A percentile compares a stretch with the other conserved stretches of the same genome.
Evolutionary conservation across 2,888 invertebrate species (phyloP).

Genomic region (Metallyticus violacea): DNA sequence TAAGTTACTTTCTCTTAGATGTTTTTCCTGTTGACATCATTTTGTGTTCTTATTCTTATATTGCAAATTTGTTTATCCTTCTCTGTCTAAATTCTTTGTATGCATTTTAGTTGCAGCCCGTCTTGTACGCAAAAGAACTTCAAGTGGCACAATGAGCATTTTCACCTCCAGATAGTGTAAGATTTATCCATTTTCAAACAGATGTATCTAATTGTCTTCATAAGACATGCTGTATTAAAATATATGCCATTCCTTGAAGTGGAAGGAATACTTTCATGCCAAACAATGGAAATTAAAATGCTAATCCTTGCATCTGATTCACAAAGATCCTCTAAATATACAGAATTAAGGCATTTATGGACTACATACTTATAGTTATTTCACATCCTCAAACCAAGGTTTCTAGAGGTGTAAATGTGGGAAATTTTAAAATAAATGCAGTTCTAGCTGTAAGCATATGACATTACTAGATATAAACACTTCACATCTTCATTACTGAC

Average conservation of each 20-base stretch:
- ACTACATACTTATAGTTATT: neutral
- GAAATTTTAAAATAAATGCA: neutral
- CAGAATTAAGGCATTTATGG: neutral
- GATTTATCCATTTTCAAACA: neutral
- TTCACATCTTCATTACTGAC: neutral
- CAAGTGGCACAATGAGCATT: conserved; percentile 71
- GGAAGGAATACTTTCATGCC: neutral
- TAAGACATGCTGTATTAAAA: neutral
- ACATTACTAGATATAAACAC: neutral
- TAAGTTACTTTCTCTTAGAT: too few species aligned
- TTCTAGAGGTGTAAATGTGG: neutral
- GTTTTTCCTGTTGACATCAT: too few species aligned
- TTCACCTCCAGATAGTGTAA: conserved; percentile 66
- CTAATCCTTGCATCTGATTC: neutral
- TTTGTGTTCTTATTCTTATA: too few species aligned
- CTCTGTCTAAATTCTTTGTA: conserved; percentile 1
- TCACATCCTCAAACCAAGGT: neutral
- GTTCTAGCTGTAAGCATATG: neutral
- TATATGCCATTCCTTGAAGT: neutral
- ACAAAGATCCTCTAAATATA: neutral
- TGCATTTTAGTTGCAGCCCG: conserved; percentile 65
- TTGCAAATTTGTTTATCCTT: neutral
- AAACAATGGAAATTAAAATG: neutral
- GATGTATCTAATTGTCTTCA: neutral
- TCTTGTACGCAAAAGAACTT: conserved; percentile 67